Evolutionary conservation across 2,113 vertebrate species (phyloP).

Genomic region (Crypturellus undulatus): DNA sequence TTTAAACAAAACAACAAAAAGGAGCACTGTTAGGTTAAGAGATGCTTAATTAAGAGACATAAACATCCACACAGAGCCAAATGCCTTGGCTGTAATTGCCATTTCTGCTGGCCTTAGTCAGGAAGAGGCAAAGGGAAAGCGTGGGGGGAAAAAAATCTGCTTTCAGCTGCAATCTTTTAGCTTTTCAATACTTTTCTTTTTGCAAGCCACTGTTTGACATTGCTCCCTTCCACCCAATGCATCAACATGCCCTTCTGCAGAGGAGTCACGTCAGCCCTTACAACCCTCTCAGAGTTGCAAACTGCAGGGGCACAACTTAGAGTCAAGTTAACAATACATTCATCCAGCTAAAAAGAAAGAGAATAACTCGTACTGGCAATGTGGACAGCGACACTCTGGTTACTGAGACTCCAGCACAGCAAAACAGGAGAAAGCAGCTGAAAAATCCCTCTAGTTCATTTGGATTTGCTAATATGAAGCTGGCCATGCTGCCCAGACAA

Average conservation of each 20-base stretch:
- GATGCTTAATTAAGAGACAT: not conserved
- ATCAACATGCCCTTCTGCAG: not conserved
- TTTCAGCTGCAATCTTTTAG: not conserved
- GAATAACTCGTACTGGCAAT: not conserved
- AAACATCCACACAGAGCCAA: not conserved
- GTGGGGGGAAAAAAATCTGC: not conserved
- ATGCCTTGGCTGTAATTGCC: fast-evolving
- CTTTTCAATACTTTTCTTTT: not conserved
- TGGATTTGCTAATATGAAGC: not conserved
- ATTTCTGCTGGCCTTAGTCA: not conserved
- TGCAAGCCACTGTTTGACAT: not conserved
- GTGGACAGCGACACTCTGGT: not conserved
- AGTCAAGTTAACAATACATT: not conserved
- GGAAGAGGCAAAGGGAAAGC: fast-evolving
- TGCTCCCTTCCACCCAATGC: not conserved
- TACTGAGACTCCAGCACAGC: not conserved
- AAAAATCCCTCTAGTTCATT: not conserved
- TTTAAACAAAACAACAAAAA: not conserved
- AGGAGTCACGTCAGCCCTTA: not conserved
- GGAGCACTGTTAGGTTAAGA: not conserved
- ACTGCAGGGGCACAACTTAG: not conserved
- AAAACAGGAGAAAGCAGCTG: not conserved
- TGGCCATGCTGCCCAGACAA: not conserved
- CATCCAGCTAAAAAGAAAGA: not conserved
- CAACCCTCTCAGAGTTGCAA: not conserved